Base-by-base conservation (phyloP, 2,113 vertebrate species). In the Oxygymnocypris stewartii region DNA sequence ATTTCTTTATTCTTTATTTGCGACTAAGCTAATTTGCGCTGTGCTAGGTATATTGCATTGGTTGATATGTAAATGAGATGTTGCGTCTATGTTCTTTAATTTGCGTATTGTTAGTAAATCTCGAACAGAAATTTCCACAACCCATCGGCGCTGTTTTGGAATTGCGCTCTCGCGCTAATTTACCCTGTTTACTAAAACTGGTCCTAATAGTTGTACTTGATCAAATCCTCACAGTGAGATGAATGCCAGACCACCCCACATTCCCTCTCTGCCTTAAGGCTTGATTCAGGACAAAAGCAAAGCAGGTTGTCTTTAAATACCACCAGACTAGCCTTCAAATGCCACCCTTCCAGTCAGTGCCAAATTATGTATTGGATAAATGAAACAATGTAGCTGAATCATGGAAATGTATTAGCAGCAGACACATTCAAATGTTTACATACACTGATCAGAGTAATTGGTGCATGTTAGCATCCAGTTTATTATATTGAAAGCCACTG, bases 241-340 rank as follows among this genome's bases (percentile, higher is more conserved):
- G 4, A n/a, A 78, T 73, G n/a, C 6, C 47, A 77, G 59, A 65
- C 67, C 23, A 79, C 77, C 10, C 42, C 42, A 31, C 79, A 65
- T 73, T 69, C 67, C 11, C 9, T 85, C 9, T n/a, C 25, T 40
- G 28, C 47, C 40, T 47, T 44, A 40, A 84, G 75, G 79, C 57
- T 82, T 80, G 11, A 69, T 59, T 76, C 20, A 75, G 76, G 77
- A 76, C 35, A 49, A 44, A 59, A 54, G 35, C 6, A 69, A 76
- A 23, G 4, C 31, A 35, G 61, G 42, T 81, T 79, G 44, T 40
- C 54, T 81, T 35, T 54, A 67, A 76, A 65, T 54, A 42, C 31
- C 4, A 57, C 69, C 35, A 67, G 83, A 67, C 44, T 57, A 81
- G 79, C 37, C 59, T 44, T 81, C 37, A 65, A 81, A 81, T 81